Conservation (phyloP, 2,113 vertebrate species). For the Brachyistius frenatus region DNA sequence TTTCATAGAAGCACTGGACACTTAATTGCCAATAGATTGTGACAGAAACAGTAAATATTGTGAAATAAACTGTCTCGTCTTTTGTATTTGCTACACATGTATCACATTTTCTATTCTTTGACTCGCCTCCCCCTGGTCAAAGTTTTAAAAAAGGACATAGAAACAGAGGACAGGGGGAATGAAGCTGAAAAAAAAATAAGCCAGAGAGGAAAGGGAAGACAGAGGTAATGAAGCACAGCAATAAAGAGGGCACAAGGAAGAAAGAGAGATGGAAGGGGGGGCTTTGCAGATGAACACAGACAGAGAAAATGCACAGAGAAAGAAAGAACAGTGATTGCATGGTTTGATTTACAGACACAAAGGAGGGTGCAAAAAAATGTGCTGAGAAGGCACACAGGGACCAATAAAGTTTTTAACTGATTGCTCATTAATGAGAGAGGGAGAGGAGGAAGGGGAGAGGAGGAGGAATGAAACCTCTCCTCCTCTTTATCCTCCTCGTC, state of each 20-base stretch:
- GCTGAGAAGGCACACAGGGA: conserved; percentile 64
- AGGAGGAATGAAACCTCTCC: conserved; percentile 1
- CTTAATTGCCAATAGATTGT: conserved; percentile 11
- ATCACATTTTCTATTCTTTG: conserved; percentile 21
- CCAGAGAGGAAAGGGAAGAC: conserved; percentile 28
- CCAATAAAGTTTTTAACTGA: conserved; percentile 75
- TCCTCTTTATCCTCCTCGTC: background rate
- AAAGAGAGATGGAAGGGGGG: conserved; percentile 16
- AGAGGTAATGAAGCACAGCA: conserved; percentile 53
- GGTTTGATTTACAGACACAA: conserved; percentile 31
- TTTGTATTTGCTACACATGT: conserved; percentile 40
- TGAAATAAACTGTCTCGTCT: conserved; percentile 47
- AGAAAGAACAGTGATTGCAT: conserved; percentile 23
- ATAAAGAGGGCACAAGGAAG: conserved; percentile 38
- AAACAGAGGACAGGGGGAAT: conserved; percentile 10
- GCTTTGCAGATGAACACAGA: conserved; percentile 14
- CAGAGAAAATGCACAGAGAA: conserved; percentile 36
- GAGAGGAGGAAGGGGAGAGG: conserved; percentile 1
- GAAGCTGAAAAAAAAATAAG: conserved; percentile 11
- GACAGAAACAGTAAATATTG: conserved; percentile 30
- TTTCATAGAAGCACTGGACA: conserved; percentile 5
- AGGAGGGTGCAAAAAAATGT: conserved; percentile 46
- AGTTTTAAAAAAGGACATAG: conserved; percentile 21
- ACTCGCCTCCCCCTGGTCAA: background rate
- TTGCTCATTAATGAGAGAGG: conserved; percentile 74